phyloP scores from a whole-genome alignment of 2,888 invertebrate species.

The Thumatha senex region DNA sequence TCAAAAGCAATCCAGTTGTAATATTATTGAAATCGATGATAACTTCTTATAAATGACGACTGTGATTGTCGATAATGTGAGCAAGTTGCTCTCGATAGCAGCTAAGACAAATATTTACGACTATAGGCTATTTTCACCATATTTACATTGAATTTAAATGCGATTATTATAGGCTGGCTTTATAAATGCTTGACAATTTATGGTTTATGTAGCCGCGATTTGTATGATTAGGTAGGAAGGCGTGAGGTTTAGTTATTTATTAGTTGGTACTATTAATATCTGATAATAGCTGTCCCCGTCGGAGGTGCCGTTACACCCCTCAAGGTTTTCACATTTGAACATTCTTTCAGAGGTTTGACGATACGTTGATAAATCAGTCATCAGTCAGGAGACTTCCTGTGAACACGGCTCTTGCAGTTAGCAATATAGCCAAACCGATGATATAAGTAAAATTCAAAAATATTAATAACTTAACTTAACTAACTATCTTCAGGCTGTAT shows the following conservation, averaged over 20 bases:
- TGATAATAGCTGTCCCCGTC: too few species aligned
- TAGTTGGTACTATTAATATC: background rate
- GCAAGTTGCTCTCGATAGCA: conserved; percentile 30
- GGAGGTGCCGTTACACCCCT: too few species aligned
- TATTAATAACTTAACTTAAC: too few species aligned
- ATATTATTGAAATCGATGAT: conserved; percentile 55
- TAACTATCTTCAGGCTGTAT: too few species aligned
- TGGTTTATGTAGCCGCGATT: background rate
- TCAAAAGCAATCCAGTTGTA: conserved; percentile 35
- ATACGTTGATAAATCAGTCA: too few species aligned
- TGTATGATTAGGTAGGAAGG: conserved; percentile 1
- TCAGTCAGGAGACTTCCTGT: too few species aligned
- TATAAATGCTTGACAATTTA: conserved; percentile 12
- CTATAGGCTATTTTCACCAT: conserved; percentile 3
- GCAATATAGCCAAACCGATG: too few species aligned
- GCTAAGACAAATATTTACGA: conserved; percentile 36
- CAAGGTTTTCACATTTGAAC: too few species aligned
- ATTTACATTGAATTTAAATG: conserved; percentile 7
- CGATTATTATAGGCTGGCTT: conserved; percentile 8
- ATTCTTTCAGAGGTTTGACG: too few species aligned
- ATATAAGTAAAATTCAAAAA: too few species aligned
- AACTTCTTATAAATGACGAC: conserved; percentile 58
- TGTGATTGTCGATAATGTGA: conserved; percentile 54
- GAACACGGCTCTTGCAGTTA: too few species aligned
- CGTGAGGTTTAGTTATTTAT: background rate